Base-by-base conservation (phyloP, 92 coral and sea anemone species). In the Epizoanthus illoricatus region DNA sequence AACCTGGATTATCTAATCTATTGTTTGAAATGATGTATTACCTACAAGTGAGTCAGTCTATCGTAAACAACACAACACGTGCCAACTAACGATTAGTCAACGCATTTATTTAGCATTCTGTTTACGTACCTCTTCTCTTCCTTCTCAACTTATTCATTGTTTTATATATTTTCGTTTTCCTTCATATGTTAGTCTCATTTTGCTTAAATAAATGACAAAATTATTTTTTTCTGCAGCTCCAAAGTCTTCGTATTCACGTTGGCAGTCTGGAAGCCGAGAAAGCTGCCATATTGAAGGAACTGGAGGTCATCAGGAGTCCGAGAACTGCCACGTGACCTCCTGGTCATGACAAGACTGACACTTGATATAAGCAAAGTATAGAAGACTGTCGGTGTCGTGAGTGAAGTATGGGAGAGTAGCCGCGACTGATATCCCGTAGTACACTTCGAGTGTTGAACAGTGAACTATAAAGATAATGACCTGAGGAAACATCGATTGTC, bases 181-280 rank as follows among this genome's bases (percentile, higher is more conserved):
- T 6, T 56, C 16, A 11, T n/a, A 3, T 23, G 4, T 11, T 66
- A 28, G 13, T 52, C 42, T 20, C 16, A 19, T 57, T 15, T 24
- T 20, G 39, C 20, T 33, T 16, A 24, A 28, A 10, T 19, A 18
- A 3, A 52, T 52, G 10, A 52, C 56, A 52, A 19, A 1, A 7
- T 62, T 13, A 12, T 43, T 45, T 7, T 7, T 28, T 58, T 72
- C 47, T 19, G 63, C 78, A 92, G 95, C 91, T 88, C 4, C 87
- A 92, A 58, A 86, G 80, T 61, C 90, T 96, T 15, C 94, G 93
- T 5, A 89, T 80, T 16, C 98, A 92, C 66, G 99, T 96, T 4
- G 99, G 97, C 73, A 93, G 94, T 87, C 76, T 96, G 64, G 96
- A 93, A 43, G 98, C 99, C 0, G 99, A 96, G 74, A 96, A 96